phyloP scores from a whole-genome alignment of 2,113 vertebrate genomes.

The Platichthys flesus region DNA sequence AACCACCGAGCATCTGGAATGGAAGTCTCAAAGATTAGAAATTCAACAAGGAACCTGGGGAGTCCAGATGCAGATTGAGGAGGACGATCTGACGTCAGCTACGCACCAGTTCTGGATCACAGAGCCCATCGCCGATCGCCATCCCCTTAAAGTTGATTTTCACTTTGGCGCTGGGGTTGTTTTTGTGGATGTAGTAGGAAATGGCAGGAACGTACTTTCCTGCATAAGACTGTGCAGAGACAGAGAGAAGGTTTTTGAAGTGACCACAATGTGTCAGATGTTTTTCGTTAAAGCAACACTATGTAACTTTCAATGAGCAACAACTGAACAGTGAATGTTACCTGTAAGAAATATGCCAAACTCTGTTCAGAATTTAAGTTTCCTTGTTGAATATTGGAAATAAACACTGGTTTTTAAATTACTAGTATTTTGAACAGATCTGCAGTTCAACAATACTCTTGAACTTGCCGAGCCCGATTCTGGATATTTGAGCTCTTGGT shows the following conservation, averaged over 20 bases:
- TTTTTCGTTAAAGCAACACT: too few relatives aligned
- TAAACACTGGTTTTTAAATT: too few relatives aligned
- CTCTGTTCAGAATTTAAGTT: too few relatives aligned
- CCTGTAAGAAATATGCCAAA: too few relatives aligned
- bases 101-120: conserved; percentile 86
- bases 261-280: not conserved
- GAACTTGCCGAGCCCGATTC: too few relatives aligned
- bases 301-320: not conserved
- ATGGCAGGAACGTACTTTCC: conserved; percentile 87
- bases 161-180: conserved; percentile 79
- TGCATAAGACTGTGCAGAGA: conserved; percentile 79
- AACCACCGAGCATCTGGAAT: conserved; percentile 82
- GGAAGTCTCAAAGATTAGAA: not conserved
- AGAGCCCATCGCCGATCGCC: conserved; percentile 85
- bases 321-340: not conserved
- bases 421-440: too few relatives aligned
- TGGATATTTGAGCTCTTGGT: too few relatives aligned
- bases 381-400: too few relatives aligned
- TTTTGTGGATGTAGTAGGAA: conserved; percentile 85
- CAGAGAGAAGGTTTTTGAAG: not conserved
- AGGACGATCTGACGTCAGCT: not conserved
- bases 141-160: conserved; percentile 88
- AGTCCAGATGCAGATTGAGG: not conserved
- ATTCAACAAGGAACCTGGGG: not conserved
- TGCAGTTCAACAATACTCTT: too few relatives aligned